These are phyloP conservation scores for Protophormia terraenovae DNA, from an alignment of 2,888 invertebrate species.

Conservation along the genomic window DNA sequence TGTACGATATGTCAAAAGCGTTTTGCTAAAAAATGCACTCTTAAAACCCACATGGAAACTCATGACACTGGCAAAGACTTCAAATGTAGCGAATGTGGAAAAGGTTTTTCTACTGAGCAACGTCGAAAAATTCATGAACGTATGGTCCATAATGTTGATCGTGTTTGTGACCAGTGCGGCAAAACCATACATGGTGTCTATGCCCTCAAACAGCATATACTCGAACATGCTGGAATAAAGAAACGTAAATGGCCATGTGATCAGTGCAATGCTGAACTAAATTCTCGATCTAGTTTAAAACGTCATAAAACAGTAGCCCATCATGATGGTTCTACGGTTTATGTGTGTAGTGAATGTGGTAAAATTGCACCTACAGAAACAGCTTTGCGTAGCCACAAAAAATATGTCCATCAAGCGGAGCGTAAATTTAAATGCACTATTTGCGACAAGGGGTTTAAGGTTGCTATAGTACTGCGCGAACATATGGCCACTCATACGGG, in stretches of 20 bases:
- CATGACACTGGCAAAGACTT: slow-evolving; percentile 69
- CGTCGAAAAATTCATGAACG: slow-evolving; percentile 65
- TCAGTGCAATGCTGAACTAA: slow-evolving; percentile 69
- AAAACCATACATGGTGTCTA: slow-evolving; percentile 68
- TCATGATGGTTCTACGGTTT: slow-evolving; percentile 67
- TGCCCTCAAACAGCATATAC: slow-evolving; percentile 65
- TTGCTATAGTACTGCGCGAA: slow-evolving; percentile 70
- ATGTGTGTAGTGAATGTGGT: slow-evolving; percentile 72
- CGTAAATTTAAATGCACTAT: slow-evolving; percentile 71
- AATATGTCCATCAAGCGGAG: slow-evolving; percentile 70
- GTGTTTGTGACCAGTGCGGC: slow-evolving; percentile 69
- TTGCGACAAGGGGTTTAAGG: slow-evolving; percentile 72
- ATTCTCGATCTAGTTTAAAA: slow-evolving; percentile 68
- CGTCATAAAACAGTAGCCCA: slow-evolving; percentile 71
- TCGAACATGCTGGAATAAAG: slow-evolving; percentile 67
- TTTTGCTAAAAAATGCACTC: slow-evolving; percentile 64
- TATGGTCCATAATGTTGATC: slow-evolving; percentile 67
- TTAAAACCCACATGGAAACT: slow-evolving; percentile 69
- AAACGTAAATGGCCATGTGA: slow-evolving; percentile 69
- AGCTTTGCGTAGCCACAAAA: slow-evolving; percentile 71
- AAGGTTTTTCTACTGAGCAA: slow-evolving; percentile 68
- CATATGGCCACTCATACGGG: slow-evolving; percentile 75
- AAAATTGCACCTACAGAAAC: slow-evolving; percentile 70
- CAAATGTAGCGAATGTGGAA: slow-evolving; percentile 71
- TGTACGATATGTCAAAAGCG: slow-evolving; percentile 69